Conservation (phyloP, 1,140 invertebrate genomes). For the Drosophila lowei region DNA sequence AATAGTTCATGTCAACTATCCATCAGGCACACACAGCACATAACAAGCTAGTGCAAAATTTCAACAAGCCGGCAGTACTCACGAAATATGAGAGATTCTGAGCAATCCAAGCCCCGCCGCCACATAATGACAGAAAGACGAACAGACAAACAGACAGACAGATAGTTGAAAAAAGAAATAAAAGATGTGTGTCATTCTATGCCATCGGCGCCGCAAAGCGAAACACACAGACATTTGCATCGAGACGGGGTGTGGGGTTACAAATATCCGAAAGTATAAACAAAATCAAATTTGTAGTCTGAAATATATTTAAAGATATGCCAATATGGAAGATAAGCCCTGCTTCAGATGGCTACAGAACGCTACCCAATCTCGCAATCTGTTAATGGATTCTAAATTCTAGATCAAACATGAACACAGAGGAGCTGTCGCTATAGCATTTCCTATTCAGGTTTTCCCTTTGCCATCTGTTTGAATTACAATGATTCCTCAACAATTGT, state of each 20-base stretch:
- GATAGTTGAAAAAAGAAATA: too few species aligned
- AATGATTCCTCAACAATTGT: neutral
- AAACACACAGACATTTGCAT: slow-evolving; percentile 30
- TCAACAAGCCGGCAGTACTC: slow-evolving; percentile 23
- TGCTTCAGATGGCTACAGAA: slow-evolving; percentile 10
- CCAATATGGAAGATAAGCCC: neutral
- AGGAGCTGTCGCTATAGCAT: slow-evolving; percentile 7
- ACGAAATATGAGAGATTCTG: slow-evolving; percentile 21
- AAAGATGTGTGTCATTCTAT: slow-evolving; percentile 27
- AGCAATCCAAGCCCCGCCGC: slow-evolving; percentile 9
- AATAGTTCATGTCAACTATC: slow-evolving; percentile 84
- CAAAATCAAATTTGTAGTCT: slow-evolving; percentile 8
- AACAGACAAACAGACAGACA: neutral
- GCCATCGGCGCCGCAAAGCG: slow-evolving; percentile 6
- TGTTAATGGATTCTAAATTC: slow-evolving; percentile 32
- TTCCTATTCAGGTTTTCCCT: neutral
- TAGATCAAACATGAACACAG: slow-evolving; percentile 37
- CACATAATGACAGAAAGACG: slow-evolving; percentile 4
- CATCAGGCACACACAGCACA: slow-evolving; percentile 17
- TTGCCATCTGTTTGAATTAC: slow-evolving; percentile 14
- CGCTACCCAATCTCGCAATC: neutral
- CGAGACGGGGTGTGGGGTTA: slow-evolving; percentile 20
- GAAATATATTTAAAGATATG: slow-evolving; percentile 4
- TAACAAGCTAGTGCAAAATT: slow-evolving; percentile 30
- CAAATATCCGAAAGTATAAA: slow-evolving; percentile 13